Conservation (phyloP, 2,113 vertebrate genomes). For the Hoplias malabaricus region DNA sequence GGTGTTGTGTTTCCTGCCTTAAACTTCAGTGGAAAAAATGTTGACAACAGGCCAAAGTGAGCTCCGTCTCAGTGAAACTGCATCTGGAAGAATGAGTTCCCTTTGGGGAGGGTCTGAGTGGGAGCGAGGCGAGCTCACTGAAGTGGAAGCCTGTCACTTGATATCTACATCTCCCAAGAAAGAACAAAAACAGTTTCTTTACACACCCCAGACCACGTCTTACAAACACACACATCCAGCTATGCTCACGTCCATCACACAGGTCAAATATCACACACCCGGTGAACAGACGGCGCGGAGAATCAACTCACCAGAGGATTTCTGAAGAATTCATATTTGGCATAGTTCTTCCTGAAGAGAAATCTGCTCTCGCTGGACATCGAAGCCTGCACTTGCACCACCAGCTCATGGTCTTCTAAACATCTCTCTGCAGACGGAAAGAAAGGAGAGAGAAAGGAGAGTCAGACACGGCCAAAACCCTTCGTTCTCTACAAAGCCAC, state of each 20-base stretch:
- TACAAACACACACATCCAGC: neutral
- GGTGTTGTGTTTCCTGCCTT: neutral
- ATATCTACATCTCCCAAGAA: conserved; percentile 26
- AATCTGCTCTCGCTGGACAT: conserved; percentile 93
- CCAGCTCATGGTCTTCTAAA: conserved; percentile 93
- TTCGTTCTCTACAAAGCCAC: neutral
- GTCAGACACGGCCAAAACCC: conserved; percentile 10
- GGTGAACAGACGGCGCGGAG: no score
- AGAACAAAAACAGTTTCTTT: conserved; percentile 4
- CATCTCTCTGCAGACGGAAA: conserved; percentile 79
- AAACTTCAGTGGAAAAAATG: neutral
- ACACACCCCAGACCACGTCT: neutral
- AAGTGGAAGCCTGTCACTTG: conserved; percentile 31
- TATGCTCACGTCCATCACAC: neutral
- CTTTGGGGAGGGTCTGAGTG: conserved; percentile 7
- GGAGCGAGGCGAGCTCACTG: conserved; percentile 16
- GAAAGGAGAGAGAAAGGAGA: neutral
- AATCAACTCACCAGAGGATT: conserved; percentile 81
- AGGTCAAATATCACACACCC: neutral
- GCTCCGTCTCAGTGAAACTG: neutral
- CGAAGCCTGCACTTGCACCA: conserved; percentile 89
- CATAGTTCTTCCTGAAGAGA: conserved; percentile 98
- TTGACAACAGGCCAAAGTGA: neutral
- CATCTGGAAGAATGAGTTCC: neutral
- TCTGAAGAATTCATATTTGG: conserved; percentile 99